Conservation (phyloP, 2,797 vertebrate species). For the Rousettus madagascariensis region DNA sequence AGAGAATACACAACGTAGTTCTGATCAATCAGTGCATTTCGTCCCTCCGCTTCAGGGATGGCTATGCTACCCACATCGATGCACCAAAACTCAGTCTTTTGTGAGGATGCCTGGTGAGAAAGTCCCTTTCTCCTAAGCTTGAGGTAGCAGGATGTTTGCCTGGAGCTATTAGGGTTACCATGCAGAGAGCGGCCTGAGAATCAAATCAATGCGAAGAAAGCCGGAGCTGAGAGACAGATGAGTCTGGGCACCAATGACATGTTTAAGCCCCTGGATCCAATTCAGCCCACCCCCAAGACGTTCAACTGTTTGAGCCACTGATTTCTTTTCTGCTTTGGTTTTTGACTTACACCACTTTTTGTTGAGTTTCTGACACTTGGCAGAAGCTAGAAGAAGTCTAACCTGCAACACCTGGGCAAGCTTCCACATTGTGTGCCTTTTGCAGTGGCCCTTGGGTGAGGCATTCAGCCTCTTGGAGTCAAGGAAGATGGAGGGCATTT, state of each 20-base stretch:
- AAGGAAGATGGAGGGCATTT: neutral
- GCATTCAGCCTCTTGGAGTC: neutral
- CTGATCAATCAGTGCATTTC: neutral
- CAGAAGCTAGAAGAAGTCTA: neutral
- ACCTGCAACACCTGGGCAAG: neutral
- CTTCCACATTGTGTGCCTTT: neutral
- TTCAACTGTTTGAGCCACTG: neutral
- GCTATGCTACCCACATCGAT: neutral
- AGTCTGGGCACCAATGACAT: neutral
- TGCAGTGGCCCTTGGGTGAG: neutral
- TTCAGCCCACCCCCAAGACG: neutral
- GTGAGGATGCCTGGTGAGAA: neutral
- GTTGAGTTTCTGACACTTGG: neutral
- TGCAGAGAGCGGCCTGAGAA: neutral
- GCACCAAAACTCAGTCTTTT: neutral
- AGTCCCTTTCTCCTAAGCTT: neutral
- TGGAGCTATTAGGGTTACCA: neutral
- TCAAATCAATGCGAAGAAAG: neutral
- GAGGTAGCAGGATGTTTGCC: neutral
- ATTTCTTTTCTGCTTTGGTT: neutral
- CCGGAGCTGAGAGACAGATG: neutral
- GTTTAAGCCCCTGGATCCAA: neutral
- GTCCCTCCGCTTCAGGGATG: neutral
- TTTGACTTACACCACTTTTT: neutral
- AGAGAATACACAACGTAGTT: neutral